Evolutionary conservation across 2,797 vertebrate genomes (phyloP).

Genomic region (Dallia pectoralis): DNA sequence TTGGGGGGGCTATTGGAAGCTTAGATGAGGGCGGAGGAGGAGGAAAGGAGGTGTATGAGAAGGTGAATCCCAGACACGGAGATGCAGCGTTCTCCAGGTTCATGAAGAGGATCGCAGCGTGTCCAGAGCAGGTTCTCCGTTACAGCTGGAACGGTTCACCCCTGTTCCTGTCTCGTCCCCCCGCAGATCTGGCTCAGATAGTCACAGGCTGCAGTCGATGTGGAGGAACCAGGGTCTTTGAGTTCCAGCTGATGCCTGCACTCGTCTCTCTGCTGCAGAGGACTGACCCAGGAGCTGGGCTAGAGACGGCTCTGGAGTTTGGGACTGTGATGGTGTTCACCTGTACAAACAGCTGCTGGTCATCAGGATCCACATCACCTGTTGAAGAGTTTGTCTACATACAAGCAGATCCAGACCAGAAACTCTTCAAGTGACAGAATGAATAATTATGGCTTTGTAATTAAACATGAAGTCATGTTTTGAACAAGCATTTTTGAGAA

Average conservation of each 20-base stretch:
- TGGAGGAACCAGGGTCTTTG: constrained; percentile 78
- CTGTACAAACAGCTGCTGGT: constrained; percentile 88
- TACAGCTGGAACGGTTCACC: constrained; percentile 79
- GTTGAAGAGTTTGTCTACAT: constrained; percentile 83
- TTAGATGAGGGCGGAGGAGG: constrained; percentile 51
- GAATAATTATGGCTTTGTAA: background rate
- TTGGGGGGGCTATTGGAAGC: constrained; percentile 57
- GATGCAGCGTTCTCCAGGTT: constrained; percentile 84
- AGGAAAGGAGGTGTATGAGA: constrained; percentile 87
- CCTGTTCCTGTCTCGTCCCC: constrained; percentile 74
- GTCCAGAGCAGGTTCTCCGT: constrained; percentile 88
- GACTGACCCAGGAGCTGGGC: constrained; percentile 40
- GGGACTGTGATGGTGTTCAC: constrained; percentile 87
- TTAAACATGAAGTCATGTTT: background rate
- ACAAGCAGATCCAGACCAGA: constrained; percentile 89
- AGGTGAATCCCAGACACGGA: constrained; percentile 72
- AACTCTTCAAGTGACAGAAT: constrained; percentile 79
- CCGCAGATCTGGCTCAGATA: constrained; percentile 37
- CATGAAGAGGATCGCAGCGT: constrained; percentile 86
- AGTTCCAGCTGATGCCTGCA: constrained; percentile 93
- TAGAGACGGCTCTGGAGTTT: constrained; percentile 81
- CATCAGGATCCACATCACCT: constrained; percentile 53
- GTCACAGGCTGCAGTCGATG: constrained; percentile 75
- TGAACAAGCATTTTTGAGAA: background rate
- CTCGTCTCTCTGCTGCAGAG: constrained; percentile 81